Base-by-base conservation (phyloP, 2,113 vertebrate species). In the Tachysurus vachellii region DNA sequence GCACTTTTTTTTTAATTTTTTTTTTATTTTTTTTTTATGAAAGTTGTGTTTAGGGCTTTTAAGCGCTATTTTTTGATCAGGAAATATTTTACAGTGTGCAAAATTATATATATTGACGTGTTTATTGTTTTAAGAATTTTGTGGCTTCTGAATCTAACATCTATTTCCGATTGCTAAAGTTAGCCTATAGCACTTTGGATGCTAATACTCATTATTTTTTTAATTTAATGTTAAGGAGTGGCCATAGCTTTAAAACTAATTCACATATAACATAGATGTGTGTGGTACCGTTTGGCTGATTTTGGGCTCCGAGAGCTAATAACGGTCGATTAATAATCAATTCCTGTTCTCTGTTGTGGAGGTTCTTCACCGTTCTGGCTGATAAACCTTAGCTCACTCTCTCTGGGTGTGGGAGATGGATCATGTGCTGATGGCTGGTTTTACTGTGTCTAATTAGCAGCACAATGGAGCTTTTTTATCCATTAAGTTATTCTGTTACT, bases 371-470 rank as follows among this genome's bases (percentile, higher is more conserved):
- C 79, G 80, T 80, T 82, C 47, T 85, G 66, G 70, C 81, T 82
- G 84, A 84, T 91, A 77, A 85, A 91, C 81, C 85, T 89, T 62
- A 89, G 88, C 89, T 87, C 53, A 19, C 90, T 88, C 85, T 91
- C 88, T 85, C 42, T 83, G 84, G 61, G 91, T 92, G 94, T 94
- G 92, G 92, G 93, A 93, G 93, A 94, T 94, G 91, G 92, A 76
- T 85, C 86, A 90, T 92, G 89, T 92, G 90, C 92, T 94, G 93
- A 94, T 93, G 91, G 91, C 91, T 94, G 89, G 92, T 91, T 94
- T 93, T 92, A 94, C 90, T 84, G 89, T 93, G 92, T 94, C 92
- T 94, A 95, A 95, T 95, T 93, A 94, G 93, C 93, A 70, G 94
- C 93, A 92, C 90, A 93, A 89, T 90, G 82, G 92, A 92, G 94